A percentile compares a stretch with the other conserved stretches of the same genome.
Evolutionary conservation across 2,797 vertebrate genomes (phyloP).

Genomic region (Onychomys torridus): DNA sequence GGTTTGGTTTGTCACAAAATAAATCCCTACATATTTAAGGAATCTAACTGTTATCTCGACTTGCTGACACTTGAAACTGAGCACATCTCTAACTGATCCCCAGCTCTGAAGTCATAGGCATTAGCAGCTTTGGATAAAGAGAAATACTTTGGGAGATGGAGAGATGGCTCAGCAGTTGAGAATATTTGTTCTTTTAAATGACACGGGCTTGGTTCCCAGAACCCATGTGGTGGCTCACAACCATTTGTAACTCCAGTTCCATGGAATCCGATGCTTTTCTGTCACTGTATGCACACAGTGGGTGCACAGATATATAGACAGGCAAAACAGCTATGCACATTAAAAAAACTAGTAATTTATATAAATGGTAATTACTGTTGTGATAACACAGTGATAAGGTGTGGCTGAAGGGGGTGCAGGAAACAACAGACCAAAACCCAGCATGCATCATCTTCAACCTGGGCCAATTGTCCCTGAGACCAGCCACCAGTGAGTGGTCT

Average conservation of each 20-base stretch:
- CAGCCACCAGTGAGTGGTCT: not conserved
- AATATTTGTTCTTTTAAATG: not conserved
- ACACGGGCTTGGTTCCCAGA: not conserved
- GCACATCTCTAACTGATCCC: not conserved
- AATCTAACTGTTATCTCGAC: not conserved
- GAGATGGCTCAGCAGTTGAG: not conserved
- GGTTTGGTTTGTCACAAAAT: not conserved
- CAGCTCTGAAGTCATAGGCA: not conserved
- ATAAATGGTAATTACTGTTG: not conserved
- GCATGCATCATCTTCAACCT: not conserved
- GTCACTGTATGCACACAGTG: not conserved
- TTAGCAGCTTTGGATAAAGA: not conserved
- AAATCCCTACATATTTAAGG: not conserved
- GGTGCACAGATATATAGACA: not conserved
- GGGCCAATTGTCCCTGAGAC: not conserved
- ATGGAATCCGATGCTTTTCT: not conserved
- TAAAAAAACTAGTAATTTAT: not conserved
- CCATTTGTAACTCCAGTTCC: not conserved
- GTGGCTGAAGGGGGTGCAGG: rapidly evolving
- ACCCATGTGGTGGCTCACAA: not conserved
- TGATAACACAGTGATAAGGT: not conserved
- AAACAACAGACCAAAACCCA: not conserved
- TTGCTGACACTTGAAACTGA: not conserved
- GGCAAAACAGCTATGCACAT: not conserved
- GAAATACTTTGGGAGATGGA: not conserved